Evolutionary conservation across 2,113 vertebrate genomes (phyloP).

Genomic region (Danio rerio): GRCz12tu NC_133177.1:30000001-30000500

Average conservation of each 20-base stretch:
- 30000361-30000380: too few relatives aligned
- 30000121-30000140: slow-evolving; percentile 48
- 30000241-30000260: not conserved
- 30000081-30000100: slow-evolving; percentile 14
- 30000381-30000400: not conserved
- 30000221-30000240: not conserved
- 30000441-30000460: not conserved
- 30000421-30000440: not conserved
- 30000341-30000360: too few relatives aligned
- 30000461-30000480: slow-evolving; percentile 22
- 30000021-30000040: slow-evolving; percentile 46
- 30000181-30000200: not conserved
- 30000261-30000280: not conserved
- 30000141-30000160: slow-evolving; percentile 58
- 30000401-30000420: not conserved
- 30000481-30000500: slow-evolving; percentile 11
- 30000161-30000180: not conserved
- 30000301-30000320: fast-evolving
- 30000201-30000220: not conserved
- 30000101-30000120: slow-evolving; percentile 70
- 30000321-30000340: not conserved
- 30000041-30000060: slow-evolving; percentile 29
- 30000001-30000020: slow-evolving; percentile 51
- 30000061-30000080: not conserved
- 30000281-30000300: not conserved